Evolutionary conservation across 2,113 vertebrate genomes (phyloP).

Genomic region (Aptenodytes patagonicus): DNA sequence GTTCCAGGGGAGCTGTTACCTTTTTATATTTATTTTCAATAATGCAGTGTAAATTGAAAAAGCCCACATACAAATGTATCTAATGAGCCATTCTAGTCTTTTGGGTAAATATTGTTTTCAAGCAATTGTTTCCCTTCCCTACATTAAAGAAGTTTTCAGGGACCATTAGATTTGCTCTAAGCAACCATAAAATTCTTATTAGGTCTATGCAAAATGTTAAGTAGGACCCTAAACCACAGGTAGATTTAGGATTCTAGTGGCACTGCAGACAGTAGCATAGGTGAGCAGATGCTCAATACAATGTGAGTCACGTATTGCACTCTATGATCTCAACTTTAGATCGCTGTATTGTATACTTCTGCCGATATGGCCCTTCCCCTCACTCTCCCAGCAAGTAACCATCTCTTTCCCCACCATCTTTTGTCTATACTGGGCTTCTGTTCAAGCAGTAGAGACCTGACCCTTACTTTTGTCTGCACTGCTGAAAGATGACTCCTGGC

Average conservation of each 20-base stretch:
- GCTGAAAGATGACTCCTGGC: background rate
- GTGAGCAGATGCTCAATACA: background rate
- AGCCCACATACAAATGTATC: slow-evolving; percentile 2
- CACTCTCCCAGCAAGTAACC: background rate
- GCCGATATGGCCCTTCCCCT: background rate
- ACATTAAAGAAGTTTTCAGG: slow-evolving; percentile 7
- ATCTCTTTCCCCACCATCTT: background rate
- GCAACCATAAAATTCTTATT: slow-evolving; percentile 15
- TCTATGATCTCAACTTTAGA: background rate
- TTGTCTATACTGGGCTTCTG: background rate
- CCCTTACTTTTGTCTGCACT: background rate
- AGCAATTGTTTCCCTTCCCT: background rate
- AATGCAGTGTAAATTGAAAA: slow-evolving; percentile 19
- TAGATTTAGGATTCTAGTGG: background rate
- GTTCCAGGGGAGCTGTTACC: slow-evolving; percentile 1
- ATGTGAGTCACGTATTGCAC: background rate
- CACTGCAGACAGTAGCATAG: background rate
- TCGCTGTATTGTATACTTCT: background rate
- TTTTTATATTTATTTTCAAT: slow-evolving; percentile 29
- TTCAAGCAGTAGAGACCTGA: background rate
- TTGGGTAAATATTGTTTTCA: slow-evolving; percentile 19
- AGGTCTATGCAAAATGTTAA: slow-evolving; percentile 34
- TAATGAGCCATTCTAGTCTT: background rate
- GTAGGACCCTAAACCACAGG: background rate
- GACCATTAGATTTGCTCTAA: slow-evolving; percentile 7